Evolutionary conservation across 1,140 invertebrate genomes (phyloP).

Genomic region (Mycetomoellerius zeteki): DNA sequence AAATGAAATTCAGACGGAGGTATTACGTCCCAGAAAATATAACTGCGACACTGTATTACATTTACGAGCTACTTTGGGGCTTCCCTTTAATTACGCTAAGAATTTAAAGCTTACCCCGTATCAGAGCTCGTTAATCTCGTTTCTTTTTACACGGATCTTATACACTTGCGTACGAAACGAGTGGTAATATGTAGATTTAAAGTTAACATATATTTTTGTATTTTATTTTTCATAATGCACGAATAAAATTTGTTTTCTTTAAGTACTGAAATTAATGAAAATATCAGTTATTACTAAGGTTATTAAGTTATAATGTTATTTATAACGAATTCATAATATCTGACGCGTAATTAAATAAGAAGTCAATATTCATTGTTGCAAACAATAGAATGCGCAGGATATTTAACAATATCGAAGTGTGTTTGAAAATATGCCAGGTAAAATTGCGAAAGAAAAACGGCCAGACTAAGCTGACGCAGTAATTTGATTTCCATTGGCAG

Average conservation of each 20-base stretch:
- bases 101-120: conserved; percentile 28
- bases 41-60: conserved; percentile 48
- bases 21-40: conserved; percentile 34
- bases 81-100: conserved; percentile 33
- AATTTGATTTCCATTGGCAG: conserved; percentile 51
- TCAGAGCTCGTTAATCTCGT: conserved; percentile 31
- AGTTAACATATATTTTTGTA: neutral
- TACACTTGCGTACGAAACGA: neutral
- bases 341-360: neutral
- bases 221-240: neutral
- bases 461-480: conserved; percentile 1
- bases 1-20: conserved; percentile 44
- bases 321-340: neutral
- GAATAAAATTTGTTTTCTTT: neutral
- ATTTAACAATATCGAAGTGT: neutral
- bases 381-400: neutral
- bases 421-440: neutral
- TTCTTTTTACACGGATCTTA: neutral
- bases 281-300: neutral
- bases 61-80: conserved; percentile 20
- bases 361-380: neutral
- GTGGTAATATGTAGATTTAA: neutral
- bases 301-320: neutral
- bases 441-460: conserved; percentile 46
- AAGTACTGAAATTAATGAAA: neutral